Conservation (phyloP, 2,797 vertebrate genomes). For the Rhinatrema bivittatum region DNA sequence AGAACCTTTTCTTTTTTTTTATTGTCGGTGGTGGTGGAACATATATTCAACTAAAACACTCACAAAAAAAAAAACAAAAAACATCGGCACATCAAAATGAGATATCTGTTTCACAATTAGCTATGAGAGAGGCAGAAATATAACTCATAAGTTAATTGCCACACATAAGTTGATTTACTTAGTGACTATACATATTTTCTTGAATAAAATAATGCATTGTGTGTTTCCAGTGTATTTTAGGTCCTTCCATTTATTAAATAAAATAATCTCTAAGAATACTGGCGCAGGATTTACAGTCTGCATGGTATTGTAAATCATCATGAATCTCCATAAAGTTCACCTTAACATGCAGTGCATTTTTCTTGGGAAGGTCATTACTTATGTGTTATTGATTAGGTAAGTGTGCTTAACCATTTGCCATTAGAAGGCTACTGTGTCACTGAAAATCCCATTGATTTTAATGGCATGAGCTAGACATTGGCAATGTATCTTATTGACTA, state of each 20-base stretch:
- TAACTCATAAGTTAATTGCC: no score
- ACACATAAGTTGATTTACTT: neutral
- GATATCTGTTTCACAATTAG: no score
- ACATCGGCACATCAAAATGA: no score
- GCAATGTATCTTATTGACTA: constrained; percentile 44
- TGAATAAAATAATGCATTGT: neutral
- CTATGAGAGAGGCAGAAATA: no score
- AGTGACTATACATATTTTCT: neutral
- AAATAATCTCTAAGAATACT: neutral
- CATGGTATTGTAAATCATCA: constrained; percentile 5
- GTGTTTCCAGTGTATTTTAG: constrained; percentile 2
- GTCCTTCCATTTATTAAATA: neutral
- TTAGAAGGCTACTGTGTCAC: constrained; percentile 38
- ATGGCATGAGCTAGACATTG: constrained; percentile 24
- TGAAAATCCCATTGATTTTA: constrained; percentile 52
- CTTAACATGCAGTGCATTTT: constrained; percentile 23
- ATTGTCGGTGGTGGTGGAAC: no score
- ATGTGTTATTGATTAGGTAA: constrained; percentile 50
- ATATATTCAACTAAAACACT: no score
- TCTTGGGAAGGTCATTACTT: constrained; percentile 38
- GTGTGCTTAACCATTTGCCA: constrained; percentile 38
- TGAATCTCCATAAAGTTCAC: constrained; percentile 6
- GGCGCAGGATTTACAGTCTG: constrained; percentile 2
- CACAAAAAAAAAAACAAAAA: no score
- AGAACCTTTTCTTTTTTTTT: no score